Base-by-base conservation (phyloP, 2,797 vertebrate species). In the Sebastes steindachneri region DNA sequence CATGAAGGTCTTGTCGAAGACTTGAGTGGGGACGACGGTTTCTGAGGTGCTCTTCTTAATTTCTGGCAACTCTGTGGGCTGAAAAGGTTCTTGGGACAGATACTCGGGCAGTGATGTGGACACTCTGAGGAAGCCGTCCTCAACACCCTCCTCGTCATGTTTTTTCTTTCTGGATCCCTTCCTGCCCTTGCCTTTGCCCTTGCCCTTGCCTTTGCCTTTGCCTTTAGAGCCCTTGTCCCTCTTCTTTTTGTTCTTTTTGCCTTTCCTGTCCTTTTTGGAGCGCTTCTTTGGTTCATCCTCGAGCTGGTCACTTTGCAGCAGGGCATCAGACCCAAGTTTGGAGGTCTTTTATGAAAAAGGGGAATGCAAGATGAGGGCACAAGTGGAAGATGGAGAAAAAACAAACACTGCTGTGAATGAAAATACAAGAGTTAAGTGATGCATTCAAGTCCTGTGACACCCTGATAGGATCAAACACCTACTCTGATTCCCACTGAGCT, bases 241-340 rank as follows among this genome's bases (percentile, higher is more conserved):
- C 87, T 96, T 96, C 88, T 91, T 95, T 90, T 95, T 96, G 85
- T 95, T 92, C 88, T 95, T 96, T 86, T 93, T 96, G 85, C 90
- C 92, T 86, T 95, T 95, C 73, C 83, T 92, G 64, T 85, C 77
- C 83, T 94, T 94, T 86, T 93, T 94, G 63, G 92, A 64, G 53
- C 4, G 41, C 60, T 94, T 89, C 75, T 88, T 85, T 21, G 80
- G 48, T 74, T 93, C 89, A 26, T 80, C 51, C 51, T 53, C 84
- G 0, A 86, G 78, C 71, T 92, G 85, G 26, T 91, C 93, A 15
- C 78, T 86, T 88, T 91, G 92, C 88, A 89, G 89, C 73, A 65
- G 9, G 55, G 78, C 82, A 31, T 89, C 88, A 64, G 83, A 79
- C 83, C 58, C 82, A 65, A 79, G 80, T 69, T 59, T 77, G 62